Evolutionary conservation across 2,113 vertebrate species (phyloP).

Genomic region (Limanda limanda): DNA sequence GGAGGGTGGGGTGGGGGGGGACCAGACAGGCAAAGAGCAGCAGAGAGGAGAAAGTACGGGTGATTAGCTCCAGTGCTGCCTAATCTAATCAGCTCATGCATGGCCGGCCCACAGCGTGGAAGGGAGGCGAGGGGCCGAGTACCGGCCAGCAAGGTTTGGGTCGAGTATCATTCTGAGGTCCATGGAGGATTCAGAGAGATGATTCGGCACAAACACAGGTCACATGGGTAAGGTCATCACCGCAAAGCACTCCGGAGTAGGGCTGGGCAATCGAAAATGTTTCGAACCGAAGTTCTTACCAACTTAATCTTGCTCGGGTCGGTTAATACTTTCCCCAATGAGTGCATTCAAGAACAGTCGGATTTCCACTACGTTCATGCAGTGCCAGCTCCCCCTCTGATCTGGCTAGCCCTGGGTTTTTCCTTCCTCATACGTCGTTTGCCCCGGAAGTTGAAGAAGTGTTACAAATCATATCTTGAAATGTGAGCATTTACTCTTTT

Average conservation of each 20-base stretch:
- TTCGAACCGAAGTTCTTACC: too few species aligned
- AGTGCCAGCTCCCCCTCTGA: too few species aligned
- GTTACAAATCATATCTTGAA: too few species aligned
- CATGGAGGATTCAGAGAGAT: neutral
- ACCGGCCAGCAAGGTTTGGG: neutral
- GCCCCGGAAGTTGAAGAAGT: too few species aligned
- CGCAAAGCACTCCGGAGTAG: neutral
- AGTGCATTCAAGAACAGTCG: too few species aligned
- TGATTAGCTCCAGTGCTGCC: slow-evolving; percentile 63
- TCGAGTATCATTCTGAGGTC: neutral
- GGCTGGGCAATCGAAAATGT: neutral
- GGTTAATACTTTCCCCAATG: too few species aligned
- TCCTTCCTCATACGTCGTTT: too few species aligned
- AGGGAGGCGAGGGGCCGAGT: neutral
- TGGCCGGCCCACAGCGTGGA: slow-evolving; percentile 58
- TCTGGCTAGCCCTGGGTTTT: too few species aligned
- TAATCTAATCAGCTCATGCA: slow-evolving; percentile 78
- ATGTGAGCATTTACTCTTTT: too few species aligned
- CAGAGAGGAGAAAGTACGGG: slow-evolving; percentile 39
- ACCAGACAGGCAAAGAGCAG: slow-evolving; percentile 20
- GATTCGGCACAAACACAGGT: neutral
- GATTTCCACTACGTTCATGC: too few species aligned
- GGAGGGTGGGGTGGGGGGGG: slow-evolving; percentile 5
- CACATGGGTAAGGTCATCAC: slow-evolving; percentile 13
- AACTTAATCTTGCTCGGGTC: too few species aligned